These are phyloP conservation scores for Hemibagrus wyckioides DNA, from an alignment of 2,113 vertebrate species.

Conservation along the genomic window DNA sequence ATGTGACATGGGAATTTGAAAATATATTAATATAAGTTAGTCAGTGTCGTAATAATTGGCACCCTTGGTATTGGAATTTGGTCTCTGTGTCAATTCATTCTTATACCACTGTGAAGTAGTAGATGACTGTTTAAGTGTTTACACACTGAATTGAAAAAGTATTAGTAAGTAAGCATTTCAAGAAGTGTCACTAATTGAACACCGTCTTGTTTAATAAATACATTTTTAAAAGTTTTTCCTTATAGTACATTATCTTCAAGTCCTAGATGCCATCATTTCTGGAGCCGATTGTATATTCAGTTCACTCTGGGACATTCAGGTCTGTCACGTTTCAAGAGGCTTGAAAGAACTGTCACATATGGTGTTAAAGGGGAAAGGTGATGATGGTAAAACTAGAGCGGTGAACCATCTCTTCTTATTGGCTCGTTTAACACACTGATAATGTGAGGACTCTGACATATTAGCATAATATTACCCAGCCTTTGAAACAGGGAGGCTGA, in stretches of 20 bases:
- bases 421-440: conserved; percentile 6
- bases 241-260: not conserved
- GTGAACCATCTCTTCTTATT: not conserved
- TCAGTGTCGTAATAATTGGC: not conserved
- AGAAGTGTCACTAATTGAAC: not conserved
- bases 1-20: not conserved
- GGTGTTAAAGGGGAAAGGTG: not conserved
- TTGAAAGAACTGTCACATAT: not conserved
- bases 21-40: not conserved
- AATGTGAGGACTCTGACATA: conserved; percentile 13
- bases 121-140: not conserved
- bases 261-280: not conserved
- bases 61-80: not conserved
- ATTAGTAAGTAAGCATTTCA: not conserved
- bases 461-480: conserved; percentile 36
- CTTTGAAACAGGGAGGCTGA: conserved; percentile 44
- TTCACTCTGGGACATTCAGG: not conserved
- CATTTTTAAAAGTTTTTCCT: not conserved
- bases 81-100: not conserved
- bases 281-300: not conserved
- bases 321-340: not conserved
- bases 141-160: not conserved
- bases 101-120: not conserved
- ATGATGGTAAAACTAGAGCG: not conserved
- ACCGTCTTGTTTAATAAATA: not conserved